Base-by-base conservation (phyloP, 2,888 invertebrate genomes). In the Drosophila dives region DNA sequence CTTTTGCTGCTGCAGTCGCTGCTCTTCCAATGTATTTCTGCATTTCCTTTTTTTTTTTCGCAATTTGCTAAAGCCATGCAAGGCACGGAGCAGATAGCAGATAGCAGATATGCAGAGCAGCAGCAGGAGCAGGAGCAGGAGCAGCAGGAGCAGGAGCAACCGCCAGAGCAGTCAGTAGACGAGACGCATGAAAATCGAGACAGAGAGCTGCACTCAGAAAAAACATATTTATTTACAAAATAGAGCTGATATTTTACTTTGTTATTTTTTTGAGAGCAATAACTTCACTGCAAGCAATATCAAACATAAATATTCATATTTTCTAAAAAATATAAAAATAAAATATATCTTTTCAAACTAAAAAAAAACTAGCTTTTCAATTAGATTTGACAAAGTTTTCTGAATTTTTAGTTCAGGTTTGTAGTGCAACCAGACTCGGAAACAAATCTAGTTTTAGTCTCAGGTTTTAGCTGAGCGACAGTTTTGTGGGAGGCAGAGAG, bases 11-110 rank as follows among this genome's bases (percentile, higher is more conserved):
- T 64, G 62, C 55, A 55, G 23, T 55, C 55, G 55, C 55, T n/a
- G 55, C 49, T 84, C 63, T 71, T 81, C 74, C 77, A 73, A 81
- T 85, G 81, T 85, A 29, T 29, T 29, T 29, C 1, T 6, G 29
- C 29, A 29, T 85, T 86, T 86, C 23, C n/a, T n/a, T 84, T 86
- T 33, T 85, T 83, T 86, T 85, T 85, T 87, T 80, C 83, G 79
- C 87, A 86, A 86, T 86, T 86, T 86, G 87, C 86, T 82, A 86
- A 80, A 86, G 86, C 83, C 84, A 80, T 80, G 85, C 85, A 74
- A 85, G 75, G 83, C 82, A 83, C 81, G 81, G 72, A 80, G 71
- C 66, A 79, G 42, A 45, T 26, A 26, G 26, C 40, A 42, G 75
- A 85, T 56, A 56, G 32, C 20, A 10, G 10, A n/a, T 77, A 67